Evolutionary conservation across 2,113 vertebrate species (phyloP), one percentile per base, ranked within the genome.

Genomic region (Ifrita kowaldi): DNA sequence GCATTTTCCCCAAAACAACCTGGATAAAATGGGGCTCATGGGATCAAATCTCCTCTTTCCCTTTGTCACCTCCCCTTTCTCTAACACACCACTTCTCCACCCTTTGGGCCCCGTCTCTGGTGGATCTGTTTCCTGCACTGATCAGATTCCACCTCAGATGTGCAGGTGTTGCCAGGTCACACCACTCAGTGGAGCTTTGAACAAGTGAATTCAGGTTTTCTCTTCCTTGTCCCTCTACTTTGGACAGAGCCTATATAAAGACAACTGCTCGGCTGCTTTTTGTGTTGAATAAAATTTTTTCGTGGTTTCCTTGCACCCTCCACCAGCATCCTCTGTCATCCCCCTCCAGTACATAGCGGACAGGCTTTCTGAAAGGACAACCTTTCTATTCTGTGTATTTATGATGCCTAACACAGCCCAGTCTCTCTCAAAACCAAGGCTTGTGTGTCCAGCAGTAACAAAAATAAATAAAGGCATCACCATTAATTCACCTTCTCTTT

Each of bases 391-490:
- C 37, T 37, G 10, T 23, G 10, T 71, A 19, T 75, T 91, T 73
- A 18, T 9, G 56, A 82, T 33, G 55, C 70, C 46, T 22, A 24
- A 21, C 69, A 71, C n/a, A 60, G 49, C 32, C 37, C 35, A 55
- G 35, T 6, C 81, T 73, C 60, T 39, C 76, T 53, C 62, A 76
- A 73, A 84, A 57, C 10, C 2, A 65, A 82, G 23, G 21, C 16
- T 80, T 62, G 68, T 0, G 11, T 37, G 41, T 77, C 73, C 33
- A 22, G 39, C 1, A 2, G 55, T 59, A 88, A 93, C 32, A 83
- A 89, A 94, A 94, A 67, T 81, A 95, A 88, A 95, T 50, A 94
- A 89, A 95, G 41, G 55, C 42, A 76, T 79, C 74, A 28, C 42
- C 32, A 4, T 73, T 69, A 80, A 91, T 88, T 96, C 78, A 74